Evolutionary conservation across 2,888 invertebrate genomes (phyloP).

Genomic region (Margaritifera margaritifera): DNA sequence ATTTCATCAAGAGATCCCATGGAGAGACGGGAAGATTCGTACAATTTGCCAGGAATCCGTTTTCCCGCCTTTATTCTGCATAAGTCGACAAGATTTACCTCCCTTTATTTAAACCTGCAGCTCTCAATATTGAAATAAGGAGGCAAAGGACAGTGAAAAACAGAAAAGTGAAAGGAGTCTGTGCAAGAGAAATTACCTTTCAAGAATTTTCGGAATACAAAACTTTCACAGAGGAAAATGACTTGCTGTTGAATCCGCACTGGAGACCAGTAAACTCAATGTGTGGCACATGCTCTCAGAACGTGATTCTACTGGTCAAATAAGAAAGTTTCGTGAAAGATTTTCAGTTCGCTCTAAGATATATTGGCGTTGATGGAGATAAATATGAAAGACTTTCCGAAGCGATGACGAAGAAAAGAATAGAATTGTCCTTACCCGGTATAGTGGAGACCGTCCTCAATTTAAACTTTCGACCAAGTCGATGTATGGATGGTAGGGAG

Average conservation of each 20-base stretch:
- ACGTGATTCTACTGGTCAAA: constrained; percentile 1
- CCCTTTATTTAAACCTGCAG: too few species aligned
- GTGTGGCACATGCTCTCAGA: constrained; percentile 1
- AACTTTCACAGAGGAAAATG: neutral
- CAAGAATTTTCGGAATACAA: constrained; percentile 1
- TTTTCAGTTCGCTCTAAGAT: neutral
- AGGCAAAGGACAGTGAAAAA: neutral
- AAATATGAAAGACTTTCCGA: neutral
- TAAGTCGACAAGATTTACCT: constrained; percentile 6
- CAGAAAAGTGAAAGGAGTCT: neutral
- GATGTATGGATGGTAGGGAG: neutral
- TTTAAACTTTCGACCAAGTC: too few species aligned
- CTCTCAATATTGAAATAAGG: too few species aligned
- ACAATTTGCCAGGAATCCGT: neutral
- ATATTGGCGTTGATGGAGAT: neutral
- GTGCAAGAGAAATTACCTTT: neutral
- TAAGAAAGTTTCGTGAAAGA: constrained; percentile 2
- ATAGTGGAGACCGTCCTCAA: constrained; percentile 2
- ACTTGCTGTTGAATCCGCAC: neutral
- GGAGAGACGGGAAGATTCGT: neutral
- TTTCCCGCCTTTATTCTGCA: constrained; percentile 4
- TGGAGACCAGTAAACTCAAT: constrained; percentile 1
- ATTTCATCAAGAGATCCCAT: too few species aligned
- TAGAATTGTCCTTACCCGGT: neutral
- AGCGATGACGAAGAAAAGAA: neutral